A percentile compares a stretch with the other conserved stretches of the same genome.
Evolutionary conservation across 2,888 invertebrate species (phyloP).

Genomic region (Drosophila picticornis): DNA sequence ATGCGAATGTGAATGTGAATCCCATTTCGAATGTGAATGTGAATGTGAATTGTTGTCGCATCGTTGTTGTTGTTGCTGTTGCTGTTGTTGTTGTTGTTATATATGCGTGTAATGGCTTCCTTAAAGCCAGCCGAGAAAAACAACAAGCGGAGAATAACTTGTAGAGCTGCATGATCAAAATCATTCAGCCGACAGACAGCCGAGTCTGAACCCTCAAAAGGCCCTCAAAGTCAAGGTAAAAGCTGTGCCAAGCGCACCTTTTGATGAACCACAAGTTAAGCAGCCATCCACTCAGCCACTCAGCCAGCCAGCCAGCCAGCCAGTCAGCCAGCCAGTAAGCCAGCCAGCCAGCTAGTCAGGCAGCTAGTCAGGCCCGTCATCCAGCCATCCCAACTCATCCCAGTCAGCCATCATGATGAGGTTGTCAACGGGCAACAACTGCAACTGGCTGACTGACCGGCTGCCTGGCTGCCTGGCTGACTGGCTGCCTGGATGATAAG

Average conservation of each 20-base stretch:
- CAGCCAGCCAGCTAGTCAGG: constrained; percentile 26
- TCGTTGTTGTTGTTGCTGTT: constrained; percentile 10
- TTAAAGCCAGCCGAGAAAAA: constrained; percentile 62
- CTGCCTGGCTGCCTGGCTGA: not conserved
- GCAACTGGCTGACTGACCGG: constrained; percentile 20
- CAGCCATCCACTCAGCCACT: constrained; percentile 15
- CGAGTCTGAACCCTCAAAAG: constrained; percentile 23
- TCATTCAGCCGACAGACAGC: constrained; percentile 66
- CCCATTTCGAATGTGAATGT: constrained; percentile 50
- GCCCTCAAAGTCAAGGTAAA: constrained; percentile 50
- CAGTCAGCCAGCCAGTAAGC: constrained; percentile 8
- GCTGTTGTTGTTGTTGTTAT: constrained; percentile 48
- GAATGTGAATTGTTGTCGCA: constrained; percentile 55
- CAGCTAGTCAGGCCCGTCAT: constrained; percentile 6
- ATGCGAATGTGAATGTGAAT: constrained; percentile 34
- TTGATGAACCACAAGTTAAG: constrained; percentile 46
- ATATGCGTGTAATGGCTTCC: constrained; percentile 81
- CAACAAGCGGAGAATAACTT: constrained; percentile 32
- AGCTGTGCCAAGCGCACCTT: constrained; percentile 28
- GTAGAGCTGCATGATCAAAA: constrained; percentile 66
- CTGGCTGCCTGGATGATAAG: constrained; percentile 14
- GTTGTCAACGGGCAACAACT: constrained; percentile 60
- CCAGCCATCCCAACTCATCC: constrained; percentile 3
- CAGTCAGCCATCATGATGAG: constrained; percentile 64
- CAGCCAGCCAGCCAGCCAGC: not conserved